Percentiles rank a stretch among this genome's conserved stretches.
These are phyloP conservation scores for Phataginus tricuspis DNA, from an alignment of 2,797 vertebrate species.

Conservation along the genomic window DNA sequence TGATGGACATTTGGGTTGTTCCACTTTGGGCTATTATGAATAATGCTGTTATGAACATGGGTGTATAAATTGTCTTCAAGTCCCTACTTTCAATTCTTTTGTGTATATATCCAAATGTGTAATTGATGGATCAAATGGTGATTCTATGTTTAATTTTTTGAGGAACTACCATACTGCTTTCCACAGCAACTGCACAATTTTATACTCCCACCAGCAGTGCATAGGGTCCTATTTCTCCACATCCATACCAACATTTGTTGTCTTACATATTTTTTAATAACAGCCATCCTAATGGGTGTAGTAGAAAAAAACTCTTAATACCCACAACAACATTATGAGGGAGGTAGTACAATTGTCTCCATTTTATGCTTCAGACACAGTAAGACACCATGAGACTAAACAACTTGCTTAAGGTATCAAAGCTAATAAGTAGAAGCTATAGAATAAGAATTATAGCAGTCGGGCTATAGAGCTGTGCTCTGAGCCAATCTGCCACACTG, in stretches of 20 bases:
- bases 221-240: background rate
- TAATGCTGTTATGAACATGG: background rate
- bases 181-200: background rate
- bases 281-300: background rate
- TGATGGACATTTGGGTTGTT: background rate
- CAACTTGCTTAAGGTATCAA: background rate
- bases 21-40: background rate
- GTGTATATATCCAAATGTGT: background rate
- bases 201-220: background rate
- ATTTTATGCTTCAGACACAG: background rate
- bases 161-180: background rate
- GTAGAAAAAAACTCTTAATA: background rate
- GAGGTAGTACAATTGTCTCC: background rate
- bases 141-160: background rate
- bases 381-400: background rate
- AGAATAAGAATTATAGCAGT: background rate
- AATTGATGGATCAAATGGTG: background rate
- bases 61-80: background rate
- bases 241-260: background rate
- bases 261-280: background rate
- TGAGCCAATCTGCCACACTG: background rate
- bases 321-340: background rate
- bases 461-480: background rate
- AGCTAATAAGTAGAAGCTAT: background rate
- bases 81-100: background rate